Evolutionary conservation across 2,113 vertebrate genomes (phyloP).

Genomic region (Gymnobelideus leadbeateri): DNA sequence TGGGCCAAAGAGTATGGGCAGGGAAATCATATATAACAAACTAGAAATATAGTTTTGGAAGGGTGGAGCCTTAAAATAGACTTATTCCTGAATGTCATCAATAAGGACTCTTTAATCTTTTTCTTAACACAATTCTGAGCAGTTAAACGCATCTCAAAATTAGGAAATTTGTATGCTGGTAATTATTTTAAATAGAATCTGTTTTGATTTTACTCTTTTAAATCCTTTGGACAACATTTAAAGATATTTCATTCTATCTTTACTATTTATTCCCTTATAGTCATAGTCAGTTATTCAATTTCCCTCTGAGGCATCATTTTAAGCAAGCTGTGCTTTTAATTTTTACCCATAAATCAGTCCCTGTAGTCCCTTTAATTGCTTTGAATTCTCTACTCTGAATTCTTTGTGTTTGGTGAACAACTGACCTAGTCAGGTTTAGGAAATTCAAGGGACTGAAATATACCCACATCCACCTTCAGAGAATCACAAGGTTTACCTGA

Average conservation of each 20-base stretch:
- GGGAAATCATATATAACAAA: background rate
- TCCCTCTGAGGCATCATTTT: background rate
- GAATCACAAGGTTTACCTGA: background rate
- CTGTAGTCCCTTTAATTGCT: constrained; percentile 3
- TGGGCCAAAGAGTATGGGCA: background rate
- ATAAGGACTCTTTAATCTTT: background rate
- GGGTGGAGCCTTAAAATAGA: background rate
- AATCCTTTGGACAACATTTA: background rate
- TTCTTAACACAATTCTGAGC: background rate
- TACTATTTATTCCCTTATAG: background rate
- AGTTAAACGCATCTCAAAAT: background rate
- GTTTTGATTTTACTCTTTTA: background rate
- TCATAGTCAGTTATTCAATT: background rate
- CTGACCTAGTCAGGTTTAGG: background rate
- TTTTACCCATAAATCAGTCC: background rate
- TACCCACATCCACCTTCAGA: background rate
- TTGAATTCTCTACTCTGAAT: background rate
- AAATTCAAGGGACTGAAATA: background rate
- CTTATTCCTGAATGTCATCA: background rate
- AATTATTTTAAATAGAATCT: background rate
- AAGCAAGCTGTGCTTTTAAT: constrained; percentile 2
- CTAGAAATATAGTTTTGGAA: background rate
- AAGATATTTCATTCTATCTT: background rate
- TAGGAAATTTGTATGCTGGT: background rate
- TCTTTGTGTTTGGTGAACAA: background rate